Percentiles rank a stretch among this genome's conserved stretches.
Evolutionary conservation across 2,888 invertebrate species (phyloP).

Genomic region (Smittia aterrima): DNA sequence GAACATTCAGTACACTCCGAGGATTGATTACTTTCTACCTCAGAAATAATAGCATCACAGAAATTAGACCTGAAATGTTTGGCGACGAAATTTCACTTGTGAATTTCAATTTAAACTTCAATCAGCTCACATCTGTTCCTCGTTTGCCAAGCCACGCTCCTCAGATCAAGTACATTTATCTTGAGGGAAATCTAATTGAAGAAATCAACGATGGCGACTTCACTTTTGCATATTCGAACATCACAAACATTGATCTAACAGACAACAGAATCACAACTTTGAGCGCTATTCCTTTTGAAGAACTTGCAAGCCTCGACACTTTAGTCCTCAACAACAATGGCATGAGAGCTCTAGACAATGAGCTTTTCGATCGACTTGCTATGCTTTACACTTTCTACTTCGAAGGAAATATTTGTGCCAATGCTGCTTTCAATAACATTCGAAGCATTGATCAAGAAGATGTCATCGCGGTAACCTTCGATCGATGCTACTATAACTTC

Average conservation of each 20-base stretch:
- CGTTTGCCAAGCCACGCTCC: background rate
- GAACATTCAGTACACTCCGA: background rate
- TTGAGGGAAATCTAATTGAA: background rate
- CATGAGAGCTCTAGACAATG: background rate
- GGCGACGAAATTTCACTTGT: background rate
- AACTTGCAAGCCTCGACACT: background rate
- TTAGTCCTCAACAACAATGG: background rate
- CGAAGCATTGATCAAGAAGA: background rate
- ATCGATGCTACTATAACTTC: background rate
- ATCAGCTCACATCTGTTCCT: background rate
- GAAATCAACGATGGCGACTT: background rate
- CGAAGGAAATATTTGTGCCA: background rate
- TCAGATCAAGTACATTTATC: background rate
- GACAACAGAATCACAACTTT: background rate
- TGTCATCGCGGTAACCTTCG: background rate
- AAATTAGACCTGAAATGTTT: background rate
- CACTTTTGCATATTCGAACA: background rate
- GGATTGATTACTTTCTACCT: background rate
- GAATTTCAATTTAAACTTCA: background rate
- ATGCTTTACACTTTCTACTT: background rate
- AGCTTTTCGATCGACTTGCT: background rate
- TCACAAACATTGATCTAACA: background rate
- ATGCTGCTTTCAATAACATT: background rate
- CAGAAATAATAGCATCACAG: background rate
- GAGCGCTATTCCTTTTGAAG: background rate